These are phyloP conservation scores for Scaptomyza parva DNA, from an alignment of 2,888 invertebrate genomes.

Conservation along the genomic window DNA sequence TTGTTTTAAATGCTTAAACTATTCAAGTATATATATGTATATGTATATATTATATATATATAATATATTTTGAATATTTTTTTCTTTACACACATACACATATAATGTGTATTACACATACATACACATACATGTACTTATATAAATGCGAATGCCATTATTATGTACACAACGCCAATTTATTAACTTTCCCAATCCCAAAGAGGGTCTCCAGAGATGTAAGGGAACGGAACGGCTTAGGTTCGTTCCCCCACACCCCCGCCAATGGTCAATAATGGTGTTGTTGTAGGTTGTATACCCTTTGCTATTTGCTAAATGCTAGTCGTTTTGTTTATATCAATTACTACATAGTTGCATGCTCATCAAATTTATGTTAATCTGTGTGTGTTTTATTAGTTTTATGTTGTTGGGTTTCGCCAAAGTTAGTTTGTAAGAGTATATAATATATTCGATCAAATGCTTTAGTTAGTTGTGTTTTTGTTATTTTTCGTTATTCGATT, in stretches of 20 bases:
- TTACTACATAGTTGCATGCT: slow-evolving; percentile 40
- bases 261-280: slow-evolving; percentile 5
- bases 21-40: slow-evolving; percentile 22
- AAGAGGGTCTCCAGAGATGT: slow-evolving; percentile 17
- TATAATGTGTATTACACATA: slow-evolving; percentile 21
- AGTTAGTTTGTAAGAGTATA: slow-evolving; percentile 21
- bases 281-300: slow-evolving; percentile 2
- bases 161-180: slow-evolving; percentile 58
- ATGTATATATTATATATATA: slow-evolving; percentile 16
- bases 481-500: too few species aligned
- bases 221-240: too few species aligned
- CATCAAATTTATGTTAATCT: background rate
- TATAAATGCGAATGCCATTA: slow-evolving; percentile 52
- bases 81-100: slow-evolving; percentile 31
- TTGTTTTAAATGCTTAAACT: slow-evolving; percentile 38
- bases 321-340: background rate
- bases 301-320: slow-evolving; percentile 4
- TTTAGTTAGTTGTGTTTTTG: slow-evolving; percentile 41
- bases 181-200: slow-evolving; percentile 19
- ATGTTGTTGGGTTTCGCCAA: slow-evolving; percentile 1
- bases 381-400: background rate
- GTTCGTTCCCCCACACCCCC: too few species aligned
- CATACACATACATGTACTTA: slow-evolving; percentile 18
- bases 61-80: slow-evolving; percentile 13
- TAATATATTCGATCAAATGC: slow-evolving; percentile 39